These are phyloP conservation scores for Uropetala carovei DNA, from an alignment of 2,888 invertebrate species.

Conservation along the genomic window DNA sequence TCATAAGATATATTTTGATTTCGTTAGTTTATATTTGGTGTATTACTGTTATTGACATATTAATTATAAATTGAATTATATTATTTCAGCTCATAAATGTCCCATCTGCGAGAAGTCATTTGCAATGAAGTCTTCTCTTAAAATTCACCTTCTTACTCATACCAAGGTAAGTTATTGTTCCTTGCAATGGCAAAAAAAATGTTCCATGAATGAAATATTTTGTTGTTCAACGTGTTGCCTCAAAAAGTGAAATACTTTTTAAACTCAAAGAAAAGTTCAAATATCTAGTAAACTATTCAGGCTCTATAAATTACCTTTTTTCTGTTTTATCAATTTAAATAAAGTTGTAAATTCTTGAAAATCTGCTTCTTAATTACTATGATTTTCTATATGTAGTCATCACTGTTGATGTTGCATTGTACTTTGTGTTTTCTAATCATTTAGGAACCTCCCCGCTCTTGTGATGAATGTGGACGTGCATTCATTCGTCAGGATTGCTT, in stretches of 20 bases:
- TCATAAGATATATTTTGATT: constrained; percentile 69
- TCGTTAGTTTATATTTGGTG: background rate
- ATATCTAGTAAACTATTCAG: no score
- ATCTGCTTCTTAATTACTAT: no score
- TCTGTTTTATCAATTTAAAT: no score
- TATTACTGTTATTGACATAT: background rate
- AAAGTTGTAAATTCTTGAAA: no score
- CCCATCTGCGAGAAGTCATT: constrained; percentile 82
- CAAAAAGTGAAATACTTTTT: no score
- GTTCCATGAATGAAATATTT: background rate
- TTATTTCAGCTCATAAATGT: constrained; percentile 72
- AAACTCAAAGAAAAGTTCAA: no score
- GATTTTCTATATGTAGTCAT: background rate
- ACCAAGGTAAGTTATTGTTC: constrained; percentile 73
- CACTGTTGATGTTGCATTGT: background rate
- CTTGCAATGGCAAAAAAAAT: background rate
- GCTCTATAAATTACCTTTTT: no score
- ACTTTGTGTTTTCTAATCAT: background rate
- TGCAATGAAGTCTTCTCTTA: constrained; percentile 82
- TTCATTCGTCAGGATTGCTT: constrained; percentile 89
- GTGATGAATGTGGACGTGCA: constrained; percentile 86
- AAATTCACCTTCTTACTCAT: constrained; percentile 84
- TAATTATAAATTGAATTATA: constrained; percentile 26
- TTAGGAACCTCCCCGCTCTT: constrained; percentile 85
- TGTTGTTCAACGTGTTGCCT: background rate